Base-by-base conservation (phyloP, 2,797 vertebrate genomes). In the Anguilla megastoma region DNA sequence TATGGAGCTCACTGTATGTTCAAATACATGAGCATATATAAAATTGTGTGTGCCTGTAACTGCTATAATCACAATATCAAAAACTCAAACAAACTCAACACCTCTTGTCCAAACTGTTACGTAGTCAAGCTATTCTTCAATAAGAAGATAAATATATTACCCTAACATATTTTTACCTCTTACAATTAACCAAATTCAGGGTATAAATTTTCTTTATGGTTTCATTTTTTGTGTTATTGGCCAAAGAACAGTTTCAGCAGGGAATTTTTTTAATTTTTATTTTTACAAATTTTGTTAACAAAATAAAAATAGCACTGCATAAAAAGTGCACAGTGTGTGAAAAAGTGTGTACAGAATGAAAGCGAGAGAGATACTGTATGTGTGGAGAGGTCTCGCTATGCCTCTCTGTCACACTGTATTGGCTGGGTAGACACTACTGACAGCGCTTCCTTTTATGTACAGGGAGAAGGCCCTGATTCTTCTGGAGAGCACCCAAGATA, bases 391-490 rank as follows among this genome's bases (percentile, higher is more conserved):
- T 71, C n/a, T 27, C 66, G 2, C 63, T 66, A 66, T 8, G n/a
- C 7, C 63, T 71, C n/a, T 71, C 66, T 71, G 66, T 71, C 66
- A 30, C 27, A 10, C 9, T 71, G 27, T 71, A 3, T 27, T 30
- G n/a, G 66, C n/a, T 30, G n/a, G n/a, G n/a, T 30, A 30, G 24
- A 71, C 69, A 71, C 7, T 33, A 9, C 69, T 54, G 58, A 86
- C 66, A 50, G 21, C 66, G 63, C 48, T 86, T 48, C 69, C 85
- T 74, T 86, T 86, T 86, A 86, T 74, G 66, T 52, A n/a, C 85
- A 74, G 33, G 85, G 41, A 30, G 45, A 76, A 18, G 16, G 69
- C 30, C 85, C 48, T 8, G 36, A 10, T 12, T 24, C n/a, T 27
- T 21, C 63, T 86, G 85, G 85, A 86, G 12, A 86, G 10, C 36